phyloP scores from a whole-genome alignment of 30 jellyfish, hydroid and myxozoan genomes.

The Nemopilema nomurai region DNA sequence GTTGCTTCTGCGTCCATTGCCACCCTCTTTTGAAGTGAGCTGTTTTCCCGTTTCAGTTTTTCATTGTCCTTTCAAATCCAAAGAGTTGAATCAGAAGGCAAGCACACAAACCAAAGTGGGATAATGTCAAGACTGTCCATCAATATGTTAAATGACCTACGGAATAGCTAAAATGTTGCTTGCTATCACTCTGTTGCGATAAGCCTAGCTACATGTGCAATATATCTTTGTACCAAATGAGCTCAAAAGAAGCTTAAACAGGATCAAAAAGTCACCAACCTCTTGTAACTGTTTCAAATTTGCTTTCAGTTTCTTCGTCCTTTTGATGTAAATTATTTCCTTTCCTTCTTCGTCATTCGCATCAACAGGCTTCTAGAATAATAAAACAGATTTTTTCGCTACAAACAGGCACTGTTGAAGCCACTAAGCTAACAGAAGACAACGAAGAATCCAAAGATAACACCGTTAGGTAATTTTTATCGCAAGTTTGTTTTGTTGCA shows the following conservation, averaged over 20 bases:
- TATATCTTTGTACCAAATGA: too few species aligned
- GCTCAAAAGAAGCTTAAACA: too few species aligned
- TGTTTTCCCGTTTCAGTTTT: neutral
- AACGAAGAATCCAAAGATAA: neutral
- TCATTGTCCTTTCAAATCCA: constrained; percentile 7
- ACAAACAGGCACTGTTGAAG: too few species aligned
- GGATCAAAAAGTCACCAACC: neutral
- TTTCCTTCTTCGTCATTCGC: constrained; percentile 50
- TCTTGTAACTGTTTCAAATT: constrained; percentile 5
- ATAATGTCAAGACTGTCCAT: too few species aligned
- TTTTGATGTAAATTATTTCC: constrained; percentile 31
- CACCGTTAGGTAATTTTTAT: too few species aligned
- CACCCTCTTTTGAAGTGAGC: neutral
- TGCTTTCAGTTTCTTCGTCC: constrained; percentile 26
- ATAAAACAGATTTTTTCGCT: neutral
- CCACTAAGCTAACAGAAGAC: too few species aligned
- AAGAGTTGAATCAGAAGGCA: neutral
- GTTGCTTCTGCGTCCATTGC: neutral
- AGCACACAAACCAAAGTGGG: neutral
- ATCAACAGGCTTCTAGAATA: constrained; percentile 27
- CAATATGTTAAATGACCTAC: too few species aligned
- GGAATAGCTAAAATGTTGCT: too few species aligned
- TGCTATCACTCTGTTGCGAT: too few species aligned
- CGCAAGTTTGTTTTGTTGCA: too few species aligned
- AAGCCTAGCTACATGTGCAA: too few species aligned